Evolutionary conservation across 30 jellyfish, hydroid and myxozoan species (phyloP).

Genomic region (Chironex yamaguchii): DNA sequence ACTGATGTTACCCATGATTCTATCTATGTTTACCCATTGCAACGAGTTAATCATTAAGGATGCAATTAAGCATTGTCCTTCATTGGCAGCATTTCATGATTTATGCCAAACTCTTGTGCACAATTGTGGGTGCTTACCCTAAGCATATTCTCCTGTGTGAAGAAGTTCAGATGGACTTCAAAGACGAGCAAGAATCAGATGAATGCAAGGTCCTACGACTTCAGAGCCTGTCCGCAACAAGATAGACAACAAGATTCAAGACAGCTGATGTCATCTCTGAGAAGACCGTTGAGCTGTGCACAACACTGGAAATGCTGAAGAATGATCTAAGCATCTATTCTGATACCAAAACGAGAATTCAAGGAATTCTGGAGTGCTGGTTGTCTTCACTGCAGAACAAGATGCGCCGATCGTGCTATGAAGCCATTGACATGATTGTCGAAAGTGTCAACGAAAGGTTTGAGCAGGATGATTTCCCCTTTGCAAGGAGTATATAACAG

Average conservation of each 20-base stretch:
- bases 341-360: conserved; percentile 37
- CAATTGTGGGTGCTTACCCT: conserved; percentile 58
- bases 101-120: conserved; percentile 46
- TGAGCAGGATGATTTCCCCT: conserved; percentile 12
- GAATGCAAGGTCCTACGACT: conserved; percentile 59
- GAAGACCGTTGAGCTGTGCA: conserved; percentile 11
- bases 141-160: conserved; percentile 45
- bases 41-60: conserved; percentile 46
- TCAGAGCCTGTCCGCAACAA: conserved; percentile 63
- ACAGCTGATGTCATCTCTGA: conserved; percentile 64
- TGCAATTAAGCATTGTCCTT: conserved; percentile 20
- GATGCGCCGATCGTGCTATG: conserved; percentile 40
- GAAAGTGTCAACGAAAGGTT: conserved; percentile 22
- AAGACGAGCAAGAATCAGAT: not conserved
- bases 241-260: conserved; percentile 64
- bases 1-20: conserved; percentile 57
- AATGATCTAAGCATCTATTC: conserved; percentile 31
- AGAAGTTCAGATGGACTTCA: conserved; percentile 21
- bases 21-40: conserved; percentile 52
- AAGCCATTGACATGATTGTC: conserved; percentile 49
- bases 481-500: conserved; percentile 14
- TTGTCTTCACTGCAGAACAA: conserved; percentile 62
- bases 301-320: conserved; percentile 25
- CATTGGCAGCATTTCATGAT: conserved; percentile 19
- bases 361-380: conserved; percentile 59